These are phyloP conservation scores for Piaya cayana DNA, from an alignment of 2,113 vertebrate species.

Conservation along the genomic window DNA sequence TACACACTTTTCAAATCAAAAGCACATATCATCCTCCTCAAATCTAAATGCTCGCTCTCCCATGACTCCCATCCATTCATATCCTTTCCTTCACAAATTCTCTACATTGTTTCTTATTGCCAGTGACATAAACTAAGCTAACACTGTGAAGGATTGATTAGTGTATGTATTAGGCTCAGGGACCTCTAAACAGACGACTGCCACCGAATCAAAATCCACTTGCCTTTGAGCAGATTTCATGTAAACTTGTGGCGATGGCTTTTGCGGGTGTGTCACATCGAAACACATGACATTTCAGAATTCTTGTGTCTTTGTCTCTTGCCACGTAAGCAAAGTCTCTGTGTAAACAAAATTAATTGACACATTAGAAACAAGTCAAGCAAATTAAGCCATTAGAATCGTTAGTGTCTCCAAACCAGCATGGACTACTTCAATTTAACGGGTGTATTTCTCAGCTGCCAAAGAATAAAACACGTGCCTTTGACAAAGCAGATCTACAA, in stretches of 20 bases:
- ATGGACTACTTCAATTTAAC: neutral
- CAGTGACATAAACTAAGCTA: neutral
- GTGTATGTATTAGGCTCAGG: neutral
- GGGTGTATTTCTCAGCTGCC: neutral
- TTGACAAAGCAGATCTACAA: neutral
- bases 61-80: neutral
- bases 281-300: conserved; percentile 99
- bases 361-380: conserved; percentile 12
- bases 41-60: neutral
- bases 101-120: accelerated
- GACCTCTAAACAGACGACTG: neutral
- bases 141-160: neutral
- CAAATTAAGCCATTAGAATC: neutral
- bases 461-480: neutral
- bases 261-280: conserved; percentile 99
- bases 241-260: conserved; percentile 98
- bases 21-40: neutral
- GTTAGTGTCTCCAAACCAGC: neutral
- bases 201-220: conserved; percentile 39
- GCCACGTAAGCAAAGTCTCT: conserved; percentile 99
- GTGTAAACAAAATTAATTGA: conserved; percentile 21
- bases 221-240: conserved; percentile 98
- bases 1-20: neutral
- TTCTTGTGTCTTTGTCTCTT: conserved; percentile 94
- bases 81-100: neutral